Percentiles rank a stretch among this genome's conserved stretches.
Evolutionary conservation across 2,888 invertebrate genomes (phyloP).

Genomic region (Lasioglossum zephyrum): DNA sequence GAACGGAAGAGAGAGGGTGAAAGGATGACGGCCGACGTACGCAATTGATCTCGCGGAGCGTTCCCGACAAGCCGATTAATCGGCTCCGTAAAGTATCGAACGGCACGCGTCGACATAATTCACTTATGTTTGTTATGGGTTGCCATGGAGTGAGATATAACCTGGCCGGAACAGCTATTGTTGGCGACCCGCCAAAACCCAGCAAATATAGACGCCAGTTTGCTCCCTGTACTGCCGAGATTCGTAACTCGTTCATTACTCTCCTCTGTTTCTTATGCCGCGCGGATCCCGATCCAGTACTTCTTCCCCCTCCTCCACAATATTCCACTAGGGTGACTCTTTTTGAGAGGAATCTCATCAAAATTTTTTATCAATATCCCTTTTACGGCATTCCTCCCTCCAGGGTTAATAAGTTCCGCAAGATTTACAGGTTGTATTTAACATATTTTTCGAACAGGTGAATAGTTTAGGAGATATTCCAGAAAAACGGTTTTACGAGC

Average conservation of each 20-base stretch:
- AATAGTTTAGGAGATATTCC: no score
- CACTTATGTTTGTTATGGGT: slow-evolving; percentile 83
- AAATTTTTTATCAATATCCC: no score
- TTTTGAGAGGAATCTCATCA: no score
- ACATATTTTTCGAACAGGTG: no score
- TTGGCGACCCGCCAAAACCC: slow-evolving; percentile 81
- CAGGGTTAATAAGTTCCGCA: no score
- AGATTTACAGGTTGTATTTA: no score
- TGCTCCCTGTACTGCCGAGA: slow-evolving; percentile 55
- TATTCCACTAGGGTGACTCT: no score
- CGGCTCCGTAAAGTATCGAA: slow-evolving; percentile 79
- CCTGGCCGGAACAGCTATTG: slow-evolving; percentile 79
- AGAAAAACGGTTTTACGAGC: no score
- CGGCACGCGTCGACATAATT: slow-evolving; percentile 81
- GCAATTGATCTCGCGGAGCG: slow-evolving; percentile 67
- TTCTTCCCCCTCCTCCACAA: background rate
- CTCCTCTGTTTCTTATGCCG: slow-evolving; percentile 36
- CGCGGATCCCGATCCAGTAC: background rate
- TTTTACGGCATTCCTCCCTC: no score
- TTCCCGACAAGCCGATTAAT: slow-evolving; percentile 72
- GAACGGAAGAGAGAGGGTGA: background rate
- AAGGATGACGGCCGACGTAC: slow-evolving; percentile 19
- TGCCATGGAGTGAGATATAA: slow-evolving; percentile 82
- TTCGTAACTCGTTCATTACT: slow-evolving; percentile 57
- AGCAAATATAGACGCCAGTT: slow-evolving; percentile 76